phyloP scores from a whole-genome alignment of 2,113 vertebrate genomes.

The Protobothrops flavoviridis region DNA sequence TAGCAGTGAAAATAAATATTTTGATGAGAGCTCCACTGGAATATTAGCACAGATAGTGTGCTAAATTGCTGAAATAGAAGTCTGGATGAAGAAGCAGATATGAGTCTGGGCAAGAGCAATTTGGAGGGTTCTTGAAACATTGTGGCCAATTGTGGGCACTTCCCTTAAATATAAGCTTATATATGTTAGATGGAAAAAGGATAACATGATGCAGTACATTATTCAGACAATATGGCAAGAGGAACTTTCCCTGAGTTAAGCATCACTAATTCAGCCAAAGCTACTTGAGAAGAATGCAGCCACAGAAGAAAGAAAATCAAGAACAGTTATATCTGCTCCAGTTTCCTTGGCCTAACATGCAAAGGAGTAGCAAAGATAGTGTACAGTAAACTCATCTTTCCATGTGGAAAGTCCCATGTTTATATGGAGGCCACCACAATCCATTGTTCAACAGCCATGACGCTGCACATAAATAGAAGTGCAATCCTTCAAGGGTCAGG shows the following conservation, averaged over 20 bases:
- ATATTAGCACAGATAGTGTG: not conserved
- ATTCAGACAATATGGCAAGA: conserved; percentile 6
- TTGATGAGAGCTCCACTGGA: not conserved
- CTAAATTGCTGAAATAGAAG: not conserved
- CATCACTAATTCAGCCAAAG: conserved; percentile 6
- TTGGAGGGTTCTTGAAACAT: conserved; percentile 16
- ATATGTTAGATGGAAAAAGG: not conserved
- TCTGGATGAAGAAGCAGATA: not conserved
- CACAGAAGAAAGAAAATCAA: not conserved
- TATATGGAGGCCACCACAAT: not conserved
- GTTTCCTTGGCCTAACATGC: not conserved
- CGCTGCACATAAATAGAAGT: conserved; percentile 11
- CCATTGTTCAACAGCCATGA: conserved; percentile 1
- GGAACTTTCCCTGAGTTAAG: not conserved
- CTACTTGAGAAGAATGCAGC: conserved; percentile 19
- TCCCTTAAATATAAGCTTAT: conserved; percentile 21
- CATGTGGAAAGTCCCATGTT: not conserved
- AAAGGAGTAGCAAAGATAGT: not conserved
- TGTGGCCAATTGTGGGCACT: conserved; percentile 28
- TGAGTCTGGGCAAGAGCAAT: not conserved
- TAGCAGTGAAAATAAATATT: not conserved
- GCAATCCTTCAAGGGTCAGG: conserved; percentile 16
- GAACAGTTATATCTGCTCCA: conserved; percentile 34
- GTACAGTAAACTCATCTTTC: not conserved
- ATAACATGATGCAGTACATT: not conserved